Base-by-base conservation (phyloP, 30 jellyfish, hydroid and myxozoan species). In the Aurelia sp. region DNA sequence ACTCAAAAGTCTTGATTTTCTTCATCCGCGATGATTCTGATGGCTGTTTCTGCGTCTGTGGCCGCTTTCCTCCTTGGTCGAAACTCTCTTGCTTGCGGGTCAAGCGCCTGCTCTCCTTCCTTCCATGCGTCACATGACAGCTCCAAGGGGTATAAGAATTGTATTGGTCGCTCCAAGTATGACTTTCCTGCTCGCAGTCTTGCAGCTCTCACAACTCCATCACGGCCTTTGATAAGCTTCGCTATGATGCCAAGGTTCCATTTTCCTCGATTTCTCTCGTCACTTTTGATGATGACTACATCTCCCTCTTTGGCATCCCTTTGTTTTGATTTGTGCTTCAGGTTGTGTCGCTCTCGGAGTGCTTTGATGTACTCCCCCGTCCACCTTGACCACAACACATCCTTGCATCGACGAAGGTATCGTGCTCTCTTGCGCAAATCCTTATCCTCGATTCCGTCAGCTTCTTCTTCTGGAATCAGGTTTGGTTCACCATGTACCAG, bases 21-120 rank as follows among this genome's bases (percentile, higher is more conserved):
- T 61, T 69, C 93, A 84, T 84, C 60, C 19, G 20, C 87, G 47
- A 84, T 40, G 33, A 81, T 72, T 71, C 60, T 27, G 8, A 84
- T 67, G 19, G 33, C 55, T 55, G 80, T 71, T 38, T 50, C 62
- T 18, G 86, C 88, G 72, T 57, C 81, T 3, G 38, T 57, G 69
- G 88, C 80, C 22, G 92, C 88, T 70, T 65, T 57, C 88, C 93
- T 69, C 70, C 60, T 38, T 59, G 93, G 93, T 9, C 86, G 80
- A 84, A 84, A 84, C 47, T 84, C 88, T 72, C 24, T 71, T 70
- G 79, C 87, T 71, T 72, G 72, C 30, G 85, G 85, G 61, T 31
- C 51, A 21, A 44, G 47, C 4, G 60, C 62, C 66, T 78, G 80
- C 18, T 58, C 68, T 27, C 33, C 33, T 27, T 27, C 33, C 33